These are phyloP conservation scores for Musca vetustissima DNA, from an alignment of 1,140 invertebrate species.

Conservation along the genomic window DNA sequence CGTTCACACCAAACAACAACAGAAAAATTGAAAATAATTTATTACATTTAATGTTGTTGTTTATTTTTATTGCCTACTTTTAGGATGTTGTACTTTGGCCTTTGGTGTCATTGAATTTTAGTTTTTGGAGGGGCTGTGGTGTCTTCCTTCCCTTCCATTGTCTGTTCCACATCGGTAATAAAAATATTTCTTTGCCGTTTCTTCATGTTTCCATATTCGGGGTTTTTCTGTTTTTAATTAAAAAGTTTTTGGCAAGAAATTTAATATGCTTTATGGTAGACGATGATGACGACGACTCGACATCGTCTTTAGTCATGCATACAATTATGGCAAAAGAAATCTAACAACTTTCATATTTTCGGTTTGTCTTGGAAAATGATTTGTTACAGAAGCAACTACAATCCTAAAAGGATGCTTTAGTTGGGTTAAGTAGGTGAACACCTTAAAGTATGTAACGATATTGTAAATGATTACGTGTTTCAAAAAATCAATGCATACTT, in stretches of 20 bases:
- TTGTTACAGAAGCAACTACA: background rate
- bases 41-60: constrained; percentile 27
- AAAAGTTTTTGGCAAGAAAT: constrained; percentile 24
- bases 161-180: no score
- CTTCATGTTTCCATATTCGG: background rate
- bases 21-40: constrained; percentile 25
- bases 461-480: no score
- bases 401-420: constrained; percentile 16
- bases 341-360: no score
- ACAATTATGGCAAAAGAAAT: background rate
- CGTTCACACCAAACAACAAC: background rate
- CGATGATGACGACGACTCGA: no score
- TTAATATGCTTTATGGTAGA: constrained; percentile 25
- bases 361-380: no score
- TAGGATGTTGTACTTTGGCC: constrained; percentile 10
- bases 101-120: background rate
- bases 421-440: background rate
- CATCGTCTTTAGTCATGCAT: no score
- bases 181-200: background rate
- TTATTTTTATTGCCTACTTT: constrained; percentile 30
- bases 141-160: no score
- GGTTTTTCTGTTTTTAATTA: constrained; percentile 28
- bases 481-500: no score
- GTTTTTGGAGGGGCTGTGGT: no score
- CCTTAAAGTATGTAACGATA: background rate